A percentile compares a stretch with the other conserved stretches of the same genome.
phyloP scores from a whole-genome alignment of 2,113 vertebrate genomes.

The Hassar affinis region DNA sequence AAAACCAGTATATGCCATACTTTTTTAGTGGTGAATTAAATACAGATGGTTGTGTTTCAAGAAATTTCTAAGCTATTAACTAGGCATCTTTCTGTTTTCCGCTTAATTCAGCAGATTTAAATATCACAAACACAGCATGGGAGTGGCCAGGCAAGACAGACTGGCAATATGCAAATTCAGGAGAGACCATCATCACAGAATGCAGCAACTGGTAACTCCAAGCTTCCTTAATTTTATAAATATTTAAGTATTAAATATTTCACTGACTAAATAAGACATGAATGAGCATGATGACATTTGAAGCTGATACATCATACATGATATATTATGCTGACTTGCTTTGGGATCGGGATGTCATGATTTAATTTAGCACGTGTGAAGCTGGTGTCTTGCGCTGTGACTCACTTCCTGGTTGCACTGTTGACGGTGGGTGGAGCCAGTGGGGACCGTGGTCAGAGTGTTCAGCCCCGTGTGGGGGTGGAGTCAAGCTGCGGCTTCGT shows the following conservation, averaged over 20 bases:
- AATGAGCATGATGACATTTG: neutral
- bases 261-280: neutral
- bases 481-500: constrained; percentile 71
- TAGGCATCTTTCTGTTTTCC: neutral
- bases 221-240: neutral
- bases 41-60: neutral
- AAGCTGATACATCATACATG: neutral
- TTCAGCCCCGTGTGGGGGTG: constrained; percentile 76
- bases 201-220: constrained; percentile 81
- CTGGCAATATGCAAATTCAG: constrained; percentile 75
- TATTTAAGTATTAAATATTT: neutral
- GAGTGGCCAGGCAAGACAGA: constrained; percentile 62
- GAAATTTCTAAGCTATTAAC: neutral
- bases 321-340: neutral
- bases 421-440: constrained; percentile 74
- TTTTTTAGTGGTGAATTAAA: neutral
- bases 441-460: constrained; percentile 81
- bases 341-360: neutral
- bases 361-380: constrained; percentile 75
- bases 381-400: constrained; percentile 74
- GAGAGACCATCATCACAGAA: constrained; percentile 70
- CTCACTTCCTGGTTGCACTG: constrained; percentile 72
- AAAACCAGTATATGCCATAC: neutral
- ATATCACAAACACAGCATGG: constrained; percentile 65
- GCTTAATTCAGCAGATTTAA: constrained; percentile 36